phyloP scores from a whole-genome alignment of 2,797 vertebrate genomes.

The Danionella dracula region DNA sequence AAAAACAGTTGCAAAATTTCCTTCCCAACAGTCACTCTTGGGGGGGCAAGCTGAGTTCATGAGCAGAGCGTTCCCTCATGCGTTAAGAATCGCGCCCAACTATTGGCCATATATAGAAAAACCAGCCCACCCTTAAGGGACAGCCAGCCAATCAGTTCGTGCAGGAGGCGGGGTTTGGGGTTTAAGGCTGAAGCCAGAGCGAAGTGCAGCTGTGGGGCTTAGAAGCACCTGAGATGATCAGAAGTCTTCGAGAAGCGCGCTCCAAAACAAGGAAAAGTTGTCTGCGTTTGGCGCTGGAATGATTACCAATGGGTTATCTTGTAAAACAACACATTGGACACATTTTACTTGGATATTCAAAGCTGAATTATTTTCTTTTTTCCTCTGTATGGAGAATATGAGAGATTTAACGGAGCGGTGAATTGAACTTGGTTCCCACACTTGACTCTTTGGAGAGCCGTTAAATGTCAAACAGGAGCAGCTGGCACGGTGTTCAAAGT shows the following conservation, averaged over 20 bases:
- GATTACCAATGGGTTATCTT: not conserved
- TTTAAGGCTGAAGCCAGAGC: constrained; percentile 48
- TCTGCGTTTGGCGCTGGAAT: not conserved
- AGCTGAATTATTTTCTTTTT: not conserved
- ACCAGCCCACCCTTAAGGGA: constrained; percentile 39
- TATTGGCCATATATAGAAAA: constrained; percentile 53
- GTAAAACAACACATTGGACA: not conserved
- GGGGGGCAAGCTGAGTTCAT: not conserved
- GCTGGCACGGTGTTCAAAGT: not conserved
- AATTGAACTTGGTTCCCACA: constrained; percentile 23
- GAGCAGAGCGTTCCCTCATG: not conserved
- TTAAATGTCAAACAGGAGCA: constrained; percentile 1
- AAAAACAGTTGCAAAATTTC: not conserved
- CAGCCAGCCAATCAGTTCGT: constrained; percentile 29
- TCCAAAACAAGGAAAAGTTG: not conserved
- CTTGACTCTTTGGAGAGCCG: constrained; percentile 42
- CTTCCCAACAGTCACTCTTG: not conserved
- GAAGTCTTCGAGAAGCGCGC: not conserved
- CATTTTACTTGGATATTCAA: constrained; percentile 3
- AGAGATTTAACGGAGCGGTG: constrained; percentile 2
- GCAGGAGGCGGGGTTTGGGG: constrained; percentile 38
- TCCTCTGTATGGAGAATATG: not conserved
- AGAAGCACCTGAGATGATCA: constrained; percentile 21
- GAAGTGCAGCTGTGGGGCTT: constrained; percentile 44
- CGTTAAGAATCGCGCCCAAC: constrained; percentile 15